A percentile compares a stretch with the other conserved stretches of the same genome.
phyloP scores from a whole-genome alignment of 2,113 vertebrate species.

The Zapus hudsonius region DNA sequence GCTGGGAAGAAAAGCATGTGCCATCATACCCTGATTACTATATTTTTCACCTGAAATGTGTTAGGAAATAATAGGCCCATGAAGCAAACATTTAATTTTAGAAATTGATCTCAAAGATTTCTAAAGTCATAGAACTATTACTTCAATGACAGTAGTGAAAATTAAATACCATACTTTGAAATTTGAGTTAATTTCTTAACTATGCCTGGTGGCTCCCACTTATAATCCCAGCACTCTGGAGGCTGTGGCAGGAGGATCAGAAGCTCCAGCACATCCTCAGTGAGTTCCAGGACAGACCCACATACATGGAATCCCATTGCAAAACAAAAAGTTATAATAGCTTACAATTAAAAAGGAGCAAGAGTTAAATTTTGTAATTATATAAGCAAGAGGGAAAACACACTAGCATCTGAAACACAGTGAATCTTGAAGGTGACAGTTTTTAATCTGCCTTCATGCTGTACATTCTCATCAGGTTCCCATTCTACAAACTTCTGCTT shows the following conservation, averaged over 20 bases:
- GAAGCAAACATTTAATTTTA: slow-evolving; percentile 25
- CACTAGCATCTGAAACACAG: slow-evolving; percentile 83
- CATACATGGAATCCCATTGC: neutral
- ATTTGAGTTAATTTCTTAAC: neutral
- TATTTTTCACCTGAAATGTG: neutral
- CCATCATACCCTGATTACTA: too few relatives aligned
- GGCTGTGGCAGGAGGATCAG: neutral
- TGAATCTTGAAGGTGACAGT: slow-evolving; percentile 76
- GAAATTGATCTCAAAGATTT: slow-evolving; percentile 31
- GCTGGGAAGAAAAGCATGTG: too few relatives aligned
- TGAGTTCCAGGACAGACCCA: neutral
- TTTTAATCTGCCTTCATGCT: slow-evolving; percentile 67
- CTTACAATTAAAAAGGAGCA: slow-evolving; percentile 66
- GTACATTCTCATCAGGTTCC: slow-evolving; percentile 63
- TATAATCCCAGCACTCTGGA: too few relatives aligned
- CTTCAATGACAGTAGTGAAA: neutral
- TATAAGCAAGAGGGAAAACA: slow-evolving; percentile 86
- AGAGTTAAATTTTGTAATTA: slow-evolving; percentile 77
- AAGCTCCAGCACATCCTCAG: neutral
- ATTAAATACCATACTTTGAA: neutral
- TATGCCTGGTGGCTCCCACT: too few relatives aligned
- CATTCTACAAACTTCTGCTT: neutral
- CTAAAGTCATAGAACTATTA: neutral
- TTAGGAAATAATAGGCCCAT: neutral
- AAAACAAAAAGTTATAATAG: slow-evolving; percentile 32